Percentiles rank a stretch among this genome's conserved stretches.
Evolutionary conservation across 2,113 vertebrate genomes (phyloP).

Genomic region (Condylura cristata): DNA sequence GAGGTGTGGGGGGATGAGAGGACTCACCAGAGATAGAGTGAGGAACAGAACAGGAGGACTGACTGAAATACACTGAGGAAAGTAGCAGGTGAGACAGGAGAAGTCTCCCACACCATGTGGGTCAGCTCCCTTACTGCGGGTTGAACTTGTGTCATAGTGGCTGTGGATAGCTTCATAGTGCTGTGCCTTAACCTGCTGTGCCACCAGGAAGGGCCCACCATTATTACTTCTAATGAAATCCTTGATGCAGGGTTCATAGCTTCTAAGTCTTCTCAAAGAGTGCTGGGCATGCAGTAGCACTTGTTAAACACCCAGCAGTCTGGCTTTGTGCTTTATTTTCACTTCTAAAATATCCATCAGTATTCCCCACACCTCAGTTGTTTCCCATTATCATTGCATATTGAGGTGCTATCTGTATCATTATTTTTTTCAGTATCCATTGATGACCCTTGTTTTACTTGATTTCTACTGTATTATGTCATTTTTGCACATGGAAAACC

Average conservation of each 20-base stretch:
- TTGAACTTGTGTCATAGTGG: too few relatives aligned
- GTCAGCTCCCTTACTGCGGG: too few relatives aligned
- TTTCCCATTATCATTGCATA: not conserved
- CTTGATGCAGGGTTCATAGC: too few relatives aligned
- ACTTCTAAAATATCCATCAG: not conserved
- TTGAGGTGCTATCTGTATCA: not conserved
- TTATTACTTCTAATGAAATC: not conserved
- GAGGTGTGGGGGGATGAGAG: too few relatives aligned
- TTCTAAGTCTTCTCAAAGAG: not conserved
- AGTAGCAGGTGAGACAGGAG: too few relatives aligned
- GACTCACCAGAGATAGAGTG: too few relatives aligned
- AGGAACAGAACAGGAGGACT: too few relatives aligned
- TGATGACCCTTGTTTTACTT: not conserved
- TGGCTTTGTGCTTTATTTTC: not conserved
- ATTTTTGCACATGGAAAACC: not conserved
- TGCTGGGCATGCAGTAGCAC: not conserved
- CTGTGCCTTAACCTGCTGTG: too few relatives aligned
- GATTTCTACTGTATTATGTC: slow-evolving; percentile 2
- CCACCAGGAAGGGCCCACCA: too few relatives aligned
- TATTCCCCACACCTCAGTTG: not conserved
- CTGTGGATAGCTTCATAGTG: too few relatives aligned
- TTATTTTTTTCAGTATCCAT: not conserved
- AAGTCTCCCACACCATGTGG: too few relatives aligned
- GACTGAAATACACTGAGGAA: too few relatives aligned
- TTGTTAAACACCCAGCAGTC: not conserved